Evolutionary conservation across 2,888 invertebrate genomes (phyloP), one percentile per base, ranked within the genome.

Genomic region (Aradus depressus): DNA sequence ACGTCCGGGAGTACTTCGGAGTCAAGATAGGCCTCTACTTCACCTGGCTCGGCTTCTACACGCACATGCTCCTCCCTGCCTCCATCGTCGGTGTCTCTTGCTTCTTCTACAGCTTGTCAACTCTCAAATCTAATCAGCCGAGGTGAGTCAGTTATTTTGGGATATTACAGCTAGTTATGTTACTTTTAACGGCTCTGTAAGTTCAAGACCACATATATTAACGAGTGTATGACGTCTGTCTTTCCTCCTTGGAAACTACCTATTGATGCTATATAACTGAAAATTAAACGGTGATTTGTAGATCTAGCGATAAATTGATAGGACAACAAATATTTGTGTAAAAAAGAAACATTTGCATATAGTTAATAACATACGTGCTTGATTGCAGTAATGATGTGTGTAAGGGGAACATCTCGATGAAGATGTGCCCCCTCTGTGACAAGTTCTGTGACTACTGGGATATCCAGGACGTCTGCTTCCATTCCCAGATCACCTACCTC

Each of bases 41-140:
- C 62, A 73, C 74, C 12, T 75, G 75, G 75, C 63, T 75, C 22
- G 75, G 75, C 69, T 73, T 75, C 58, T 75, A 75, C 62, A 75
- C 75, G 4, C 72, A 72, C 6, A 73, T 75, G 74, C 64, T 75
- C 12, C 62, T 75, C 18, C 75, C 75, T 10, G 75, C 75, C 2
- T 67, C 75, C 1, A 57, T 75, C 23, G 70, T 74, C n/a, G 75
- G 75, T 2, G 59, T 75, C 22, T 52, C 71, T 16, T 74, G 75
- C 14, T 75, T 75, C 60, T 52, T 73, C 14, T 75, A 73, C 60
- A 75, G 75, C 4, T 62, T 72, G 4, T 58, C 69, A 50, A 71
- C 72, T 6, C 65, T 74, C 60, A 61, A 64, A 44, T 57, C 58
- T 23, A 71, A 75, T 61, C 62, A 64, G 25, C 54, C 57, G 25